Base-by-base conservation (phyloP, 1,140 invertebrate genomes). In the Mamestra configurata region DNA sequence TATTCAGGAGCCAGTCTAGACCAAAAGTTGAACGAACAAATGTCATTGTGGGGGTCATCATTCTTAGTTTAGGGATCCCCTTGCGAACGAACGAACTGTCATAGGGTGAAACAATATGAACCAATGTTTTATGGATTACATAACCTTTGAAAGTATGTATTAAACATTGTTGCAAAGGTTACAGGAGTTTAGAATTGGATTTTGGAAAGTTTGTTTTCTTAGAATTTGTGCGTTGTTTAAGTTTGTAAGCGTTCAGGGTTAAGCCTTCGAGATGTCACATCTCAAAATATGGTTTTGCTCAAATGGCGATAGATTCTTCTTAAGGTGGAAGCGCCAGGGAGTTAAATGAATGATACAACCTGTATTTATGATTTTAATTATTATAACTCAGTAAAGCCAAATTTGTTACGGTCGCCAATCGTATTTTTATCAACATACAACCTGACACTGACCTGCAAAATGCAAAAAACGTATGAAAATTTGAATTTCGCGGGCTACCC, bases 1-100 rank as follows among this genome's bases (percentile, higher is more conserved):
- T 35, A 49, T 43, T 70, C 66, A 70, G 11, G 24, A 70, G 22
- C 20, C 8, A 10, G 40, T 70, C 40, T 43, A 46, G 37, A 11
- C 40, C 31, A 49, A 22, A 70, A 70, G 20, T 70, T 46, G 37
- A 70, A 49, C 66, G 66, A 46, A 70, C 66, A 49, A 49, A 49
- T 61, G 57, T 61, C 59, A 64, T 37, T 40, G 59, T 8, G 43
- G 49, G 66, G 66, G 66, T 46, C 40, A 70, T 70, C 20, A 70
- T 43, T 70, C 66, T 27, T 15, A n/a, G 66, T 70, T 49, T 27
- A 27, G 66, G 1, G 11, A 13, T 35, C 66, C 66, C 66, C 40
- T 13, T 20, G 37, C 11, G 64, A 46, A 68, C 64, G 37, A 15
- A 0, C 40, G 24, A 20, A 27, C 31, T 40, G 59, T 59, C 59